A percentile compares a stretch with the other conserved stretches of the same genome.
Conservation (phyloP, 1,140 invertebrate genomes). For the Caenorhabditis brenneri region DNA sequence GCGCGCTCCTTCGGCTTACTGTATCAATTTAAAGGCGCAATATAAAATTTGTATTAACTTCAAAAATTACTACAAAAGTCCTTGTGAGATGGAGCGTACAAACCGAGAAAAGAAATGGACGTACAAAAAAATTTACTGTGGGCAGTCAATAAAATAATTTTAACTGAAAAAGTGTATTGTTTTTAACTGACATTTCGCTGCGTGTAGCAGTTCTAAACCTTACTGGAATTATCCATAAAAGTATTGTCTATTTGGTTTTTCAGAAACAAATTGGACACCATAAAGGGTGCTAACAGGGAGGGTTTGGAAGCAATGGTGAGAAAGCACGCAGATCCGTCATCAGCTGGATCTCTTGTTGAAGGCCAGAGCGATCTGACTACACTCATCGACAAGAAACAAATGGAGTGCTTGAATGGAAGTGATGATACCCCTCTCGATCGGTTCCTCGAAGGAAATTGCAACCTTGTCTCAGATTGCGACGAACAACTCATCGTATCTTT, state of each 20-base stretch:
- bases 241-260: slow-evolving; percentile 22
- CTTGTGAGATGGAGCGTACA: no score
- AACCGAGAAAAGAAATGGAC: no score
- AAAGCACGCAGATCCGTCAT: slow-evolving; percentile 72
- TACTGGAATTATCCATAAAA: no score
- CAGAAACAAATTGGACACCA: slow-evolving; percentile 78
- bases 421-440: slow-evolving; percentile 86
- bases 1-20: no score
- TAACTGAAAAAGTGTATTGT: no score
- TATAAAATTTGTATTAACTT: no score
- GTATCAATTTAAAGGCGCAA: no score
- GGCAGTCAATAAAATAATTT: no score
- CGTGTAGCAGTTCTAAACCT: no score
- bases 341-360: background rate
- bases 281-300: slow-evolving; percentile 83
- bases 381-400: slow-evolving; percentile 85
- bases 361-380: slow-evolving; percentile 85
- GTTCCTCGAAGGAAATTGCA: slow-evolving; percentile 77
- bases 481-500: slow-evolving; percentile 90
- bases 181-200: no score
- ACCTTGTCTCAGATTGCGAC: slow-evolving; percentile 89
- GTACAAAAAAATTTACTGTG: no score
- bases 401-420: slow-evolving; percentile 95
- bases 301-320: slow-evolving; percentile 86
- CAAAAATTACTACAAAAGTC: no score